Evolutionary conservation across 2,888 invertebrate genomes (phyloP), one percentile per base, ranked within the genome.

Genomic region (Andrena flavipes): DNA sequence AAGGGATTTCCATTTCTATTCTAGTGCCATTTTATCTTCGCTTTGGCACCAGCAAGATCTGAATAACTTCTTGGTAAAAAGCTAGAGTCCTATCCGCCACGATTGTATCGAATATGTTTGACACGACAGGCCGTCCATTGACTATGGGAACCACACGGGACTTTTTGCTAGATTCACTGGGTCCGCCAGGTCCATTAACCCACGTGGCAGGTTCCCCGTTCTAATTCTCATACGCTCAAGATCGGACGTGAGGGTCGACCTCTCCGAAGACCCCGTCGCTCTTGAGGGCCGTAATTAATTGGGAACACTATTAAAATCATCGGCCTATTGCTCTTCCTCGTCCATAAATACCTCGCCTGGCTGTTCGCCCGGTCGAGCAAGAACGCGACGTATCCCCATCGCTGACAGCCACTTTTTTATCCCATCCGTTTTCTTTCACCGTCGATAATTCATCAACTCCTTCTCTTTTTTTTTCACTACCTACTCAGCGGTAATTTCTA

Each of bases 301-400:
- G 76, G 76, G 72, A 85, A 87, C 79, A 78, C 65, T 85, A 80
- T 87, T 85, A 81, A 85, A 83, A 80, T 84, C 77, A 82, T 86
- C 85, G 64, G 83, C 60, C 85, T 76, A 83, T 85, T 80, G 80
- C 63, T 78, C 74, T 68, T 78, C 75, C 64, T 81, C 72, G 69
- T 67, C 70, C 76, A 71, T 79, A 73, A 76, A 69, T 64, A 76
- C 64, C 67, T 67, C 54, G 56, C 51, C 20, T 69, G 23, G 54
- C 62, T 7, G 35, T 23, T 69, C 26, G 67, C 42, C 29, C 4
- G 60, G 62, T 54, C 51, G 72, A 30, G 63, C 76, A 69, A 69
- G 69, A 76, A 54, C 80, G 68, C 63, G 69, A 80, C 72, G 65
- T 73, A 70, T 70, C 48, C 16, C 30, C 49, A 49, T 33, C 70